Base-by-base conservation (phyloP, 2,797 vertebrate species). In the Pempheris klunzingeri region DNA sequence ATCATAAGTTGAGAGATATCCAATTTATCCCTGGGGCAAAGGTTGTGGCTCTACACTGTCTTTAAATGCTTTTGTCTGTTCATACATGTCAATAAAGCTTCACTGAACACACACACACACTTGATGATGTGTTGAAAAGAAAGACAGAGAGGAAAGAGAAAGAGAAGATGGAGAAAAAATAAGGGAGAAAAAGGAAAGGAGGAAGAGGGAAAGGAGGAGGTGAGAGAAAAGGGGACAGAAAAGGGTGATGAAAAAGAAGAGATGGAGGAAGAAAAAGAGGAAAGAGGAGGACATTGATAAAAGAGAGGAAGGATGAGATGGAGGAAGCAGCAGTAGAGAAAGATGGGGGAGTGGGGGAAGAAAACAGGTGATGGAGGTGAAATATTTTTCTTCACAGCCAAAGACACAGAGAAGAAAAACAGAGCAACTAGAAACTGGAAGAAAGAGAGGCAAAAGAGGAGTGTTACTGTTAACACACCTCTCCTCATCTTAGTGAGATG, bases 31-130 rank as follows among this genome's bases (percentile, higher is more conserved):
- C 43, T 0, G 0, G 14, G 62, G 70, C 69, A 83, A 72, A 78
- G 79, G 70, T 76, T 5, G 2, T 14, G 69, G 77, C 62, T 50
- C 26, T 38, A 41, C 67, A 69, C 34, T 75, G 75, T 60, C 78
- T 78, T 72, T 75, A 77, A 86, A 78, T 53, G 85, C 72, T 77
- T 72, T 47, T 72, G 69, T 77, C 71, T 47, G 59, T 85, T 59
- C 18, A 26, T 28, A 55, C 66, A 24, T 61, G 77, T 84, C 84
- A 69, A 75, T 80, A 70, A 72, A 74, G 62, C 66, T 57, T 74
- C 63, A 38, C 28, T 39, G 52, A 66, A 70, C 66, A 63, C 55
- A 39, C 71, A 50, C 55, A 57, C 24, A 49, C 69, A 65, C 36
- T 65, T 38, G 49, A 49, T 52, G 66, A 61, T 22, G n/a, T 15